Base-by-base conservation (phyloP, 2,888 invertebrate species). In the Chrysodeixis includens region DNA sequence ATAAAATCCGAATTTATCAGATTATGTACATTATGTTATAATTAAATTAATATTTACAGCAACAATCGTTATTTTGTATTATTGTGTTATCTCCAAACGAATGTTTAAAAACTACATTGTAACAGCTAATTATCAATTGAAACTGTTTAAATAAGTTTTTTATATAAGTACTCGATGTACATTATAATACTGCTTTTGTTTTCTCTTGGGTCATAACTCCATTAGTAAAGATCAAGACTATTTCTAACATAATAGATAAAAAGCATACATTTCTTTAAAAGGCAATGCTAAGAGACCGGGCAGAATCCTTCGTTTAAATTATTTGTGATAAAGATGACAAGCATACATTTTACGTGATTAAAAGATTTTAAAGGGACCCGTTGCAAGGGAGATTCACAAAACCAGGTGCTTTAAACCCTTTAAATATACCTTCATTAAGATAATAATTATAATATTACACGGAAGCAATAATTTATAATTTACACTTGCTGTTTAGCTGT, bases 251-350 rank as follows among this genome's bases (percentile, higher is more conserved):
- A n/a, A n/a, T n/a, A n/a, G n/a, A n/a, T n/a, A n/a, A n/a, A n/a
- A n/a, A n/a, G n/a, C n/a, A n/a, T n/a, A n/a, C n/a, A n/a, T n/a
- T n/a, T n/a, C n/a, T n/a, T n/a, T n/a, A n/a, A n/a, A n/a, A n/a
- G n/a, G n/a, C n/a, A n/a, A n/a, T n/a, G n/a, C n/a, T n/a, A n/a
- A n/a, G n/a, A n/a, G n/a, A n/a, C n/a, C n/a, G n/a, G n/a, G n/a
- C n/a, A n/a, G n/a, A n/a, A n/a, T n/a, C n/a, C n/a, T n/a, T 40
- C 61, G 63, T 63, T 22, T 51, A 53, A 49, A 32, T 30, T 20
- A 54, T 64, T 58, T 65, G 59, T 12, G 12, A 53, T n/a, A 26
- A 8, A 8, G 1, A 35, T 35, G 30, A 30, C n/a, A 22, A 12
- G 30, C 14, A 30, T 30, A n/a, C 12, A 40, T 40, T n/a, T n/a